Evolutionary conservation across 2,797 vertebrate species (phyloP).

Genomic region (Falco rusticolus): DNA sequence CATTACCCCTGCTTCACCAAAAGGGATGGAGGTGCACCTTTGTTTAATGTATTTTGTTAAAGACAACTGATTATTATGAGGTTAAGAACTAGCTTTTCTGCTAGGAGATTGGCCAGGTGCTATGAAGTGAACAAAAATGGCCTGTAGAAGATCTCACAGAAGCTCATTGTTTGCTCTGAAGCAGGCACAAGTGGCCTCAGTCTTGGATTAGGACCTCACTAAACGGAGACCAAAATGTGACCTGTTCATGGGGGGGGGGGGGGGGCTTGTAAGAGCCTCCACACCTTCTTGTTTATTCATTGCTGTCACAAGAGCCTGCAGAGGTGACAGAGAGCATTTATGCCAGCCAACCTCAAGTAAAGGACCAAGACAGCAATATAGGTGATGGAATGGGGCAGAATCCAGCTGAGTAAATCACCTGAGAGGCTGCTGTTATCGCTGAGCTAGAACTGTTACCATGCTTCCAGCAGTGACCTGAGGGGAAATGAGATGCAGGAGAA

Average conservation of each 20-base stretch:
- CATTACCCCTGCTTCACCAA: background rate
- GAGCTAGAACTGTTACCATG: background rate
- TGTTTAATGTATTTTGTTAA: background rate
- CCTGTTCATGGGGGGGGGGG: background rate
- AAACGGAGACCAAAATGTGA: background rate
- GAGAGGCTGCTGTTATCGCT: background rate
- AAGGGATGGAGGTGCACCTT: background rate
- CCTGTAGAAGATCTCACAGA: background rate
- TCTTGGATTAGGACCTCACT: background rate
- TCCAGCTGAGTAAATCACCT: background rate
- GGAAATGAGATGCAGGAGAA: background rate
- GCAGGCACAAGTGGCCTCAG: background rate
- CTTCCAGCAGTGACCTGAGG: background rate
- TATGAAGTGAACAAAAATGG: background rate
- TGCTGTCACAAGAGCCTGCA: background rate
- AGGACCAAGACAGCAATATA: background rate
- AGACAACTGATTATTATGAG: background rate
- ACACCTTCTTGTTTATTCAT: background rate
- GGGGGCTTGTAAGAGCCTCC: background rate
- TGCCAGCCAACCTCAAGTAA: background rate
- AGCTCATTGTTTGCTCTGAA: background rate
- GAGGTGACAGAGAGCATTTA: background rate
- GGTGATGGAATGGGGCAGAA: background rate
- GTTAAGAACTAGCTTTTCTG: background rate
- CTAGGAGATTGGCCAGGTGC: background rate